These are phyloP conservation scores for Echinarachnius parma DNA, from an alignment of 53 echinoderm and acorn worm species.

Conservation along the genomic window DNA sequence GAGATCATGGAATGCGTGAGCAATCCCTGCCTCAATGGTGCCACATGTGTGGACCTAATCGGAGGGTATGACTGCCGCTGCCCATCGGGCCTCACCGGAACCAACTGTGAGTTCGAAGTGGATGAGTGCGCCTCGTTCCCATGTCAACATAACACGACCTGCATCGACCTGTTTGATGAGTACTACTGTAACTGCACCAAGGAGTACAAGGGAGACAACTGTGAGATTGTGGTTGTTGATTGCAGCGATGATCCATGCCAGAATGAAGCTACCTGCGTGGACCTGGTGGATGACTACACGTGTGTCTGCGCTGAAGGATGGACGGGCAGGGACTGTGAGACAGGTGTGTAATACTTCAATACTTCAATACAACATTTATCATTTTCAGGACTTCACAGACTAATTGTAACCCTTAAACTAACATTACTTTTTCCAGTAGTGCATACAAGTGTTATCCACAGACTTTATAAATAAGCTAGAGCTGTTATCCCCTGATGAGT, in stretches of 20 bases:
- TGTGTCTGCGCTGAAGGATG: conserved; percentile 29
- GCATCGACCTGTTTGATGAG: conserved; percentile 20
- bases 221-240: conserved; percentile 29
- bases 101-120: conserved; percentile 28
- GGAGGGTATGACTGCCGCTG: conserved; percentile 39
- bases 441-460: no score
- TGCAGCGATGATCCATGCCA: conserved; percentile 32
- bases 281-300: conserved; percentile 8
- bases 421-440: no score
- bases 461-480: no score
- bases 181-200: conserved; percentile 42
- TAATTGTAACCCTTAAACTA: no score
- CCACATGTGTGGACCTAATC: conserved; percentile 26
- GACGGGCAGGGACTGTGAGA: conserved; percentile 32
- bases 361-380: background rate
- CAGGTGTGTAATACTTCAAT: background rate
- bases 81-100: conserved; percentile 20
- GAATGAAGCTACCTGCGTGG: conserved; percentile 33
- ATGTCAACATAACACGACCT: conserved; percentile 24
- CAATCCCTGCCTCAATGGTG: conserved; percentile 35
- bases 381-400: no score
- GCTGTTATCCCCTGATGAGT: no score
- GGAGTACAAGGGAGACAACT: conserved; percentile 22
- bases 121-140: conserved; percentile 24
- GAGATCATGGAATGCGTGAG: conserved; percentile 37